These are phyloP conservation scores for Oasisia sp. DNA, from an alignment of 2,888 invertebrate genomes.

Conservation along the genomic window DNA sequence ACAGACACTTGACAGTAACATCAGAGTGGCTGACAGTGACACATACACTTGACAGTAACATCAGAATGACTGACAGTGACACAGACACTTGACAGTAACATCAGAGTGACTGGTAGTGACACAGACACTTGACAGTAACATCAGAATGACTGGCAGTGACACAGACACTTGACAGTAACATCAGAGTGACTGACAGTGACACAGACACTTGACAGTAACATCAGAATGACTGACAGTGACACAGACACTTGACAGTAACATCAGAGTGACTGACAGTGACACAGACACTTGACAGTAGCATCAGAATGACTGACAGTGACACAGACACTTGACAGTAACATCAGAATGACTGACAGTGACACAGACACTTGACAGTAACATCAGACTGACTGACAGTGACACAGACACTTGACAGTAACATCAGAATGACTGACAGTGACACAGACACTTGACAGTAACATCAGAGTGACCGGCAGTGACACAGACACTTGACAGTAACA, in stretches of 20 bases:
- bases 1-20: not conserved
- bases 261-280: too few species aligned
- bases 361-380: not conserved
- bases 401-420: not conserved
- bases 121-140: not conserved
- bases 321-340: not conserved
- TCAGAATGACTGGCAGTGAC: too few species aligned
- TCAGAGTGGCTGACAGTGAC: too few species aligned
- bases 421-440: too few species aligned
- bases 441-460: not conserved
- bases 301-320: too few species aligned
- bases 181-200: too few species aligned
- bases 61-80: too few species aligned
- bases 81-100: not conserved
- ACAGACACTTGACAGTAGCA: not conserved
- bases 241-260: not conserved
- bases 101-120: too few species aligned
- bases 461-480: too few species aligned
- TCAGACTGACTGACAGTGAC: too few species aligned
- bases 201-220: not conserved
- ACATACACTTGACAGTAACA: not conserved
- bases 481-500: not conserved
- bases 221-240: too few species aligned
- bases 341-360: too few species aligned
- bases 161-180: not conserved